Percentiles rank a stretch among this genome's conserved stretches.
phyloP scores from a whole-genome alignment of 2,113 vertebrate genomes.

The Pseudonaja textilis region DNA sequence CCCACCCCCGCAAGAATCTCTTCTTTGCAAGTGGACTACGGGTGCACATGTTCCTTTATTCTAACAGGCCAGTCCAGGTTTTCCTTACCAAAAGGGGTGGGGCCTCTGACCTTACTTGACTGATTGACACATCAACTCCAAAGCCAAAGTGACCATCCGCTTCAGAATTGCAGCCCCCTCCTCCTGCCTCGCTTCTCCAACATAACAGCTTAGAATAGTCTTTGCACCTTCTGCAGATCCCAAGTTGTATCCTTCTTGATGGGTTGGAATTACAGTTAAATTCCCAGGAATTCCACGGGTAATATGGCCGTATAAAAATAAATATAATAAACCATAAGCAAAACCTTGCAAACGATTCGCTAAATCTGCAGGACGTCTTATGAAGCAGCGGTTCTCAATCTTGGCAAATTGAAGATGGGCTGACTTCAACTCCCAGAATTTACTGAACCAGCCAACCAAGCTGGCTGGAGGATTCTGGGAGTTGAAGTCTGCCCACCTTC shows the following conservation, averaged over 20 bases:
- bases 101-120: too few relatives aligned
- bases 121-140: too few relatives aligned
- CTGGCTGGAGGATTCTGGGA: background rate
- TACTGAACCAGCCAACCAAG: too few relatives aligned
- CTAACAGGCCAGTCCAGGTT: background rate
- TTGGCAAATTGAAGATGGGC: background rate
- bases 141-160: background rate
- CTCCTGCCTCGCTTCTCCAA: background rate
- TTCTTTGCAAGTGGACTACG: background rate
- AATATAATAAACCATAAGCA: background rate
- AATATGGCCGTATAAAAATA: background rate
- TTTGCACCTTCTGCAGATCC: background rate
- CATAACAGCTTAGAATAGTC: background rate
- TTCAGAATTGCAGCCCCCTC: background rate
- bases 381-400: background rate
- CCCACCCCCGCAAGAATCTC: background rate
- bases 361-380: background rate
- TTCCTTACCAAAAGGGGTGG: background rate
- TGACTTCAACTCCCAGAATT: background rate
- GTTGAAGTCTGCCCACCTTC: background rate
- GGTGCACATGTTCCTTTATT: background rate
- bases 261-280: background rate
- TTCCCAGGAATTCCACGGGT: background rate
- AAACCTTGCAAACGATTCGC: background rate
- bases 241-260: background rate